Evolutionary conservation across 1,140 invertebrate species (phyloP).

Genomic region (Drosophila simulans): DNA sequence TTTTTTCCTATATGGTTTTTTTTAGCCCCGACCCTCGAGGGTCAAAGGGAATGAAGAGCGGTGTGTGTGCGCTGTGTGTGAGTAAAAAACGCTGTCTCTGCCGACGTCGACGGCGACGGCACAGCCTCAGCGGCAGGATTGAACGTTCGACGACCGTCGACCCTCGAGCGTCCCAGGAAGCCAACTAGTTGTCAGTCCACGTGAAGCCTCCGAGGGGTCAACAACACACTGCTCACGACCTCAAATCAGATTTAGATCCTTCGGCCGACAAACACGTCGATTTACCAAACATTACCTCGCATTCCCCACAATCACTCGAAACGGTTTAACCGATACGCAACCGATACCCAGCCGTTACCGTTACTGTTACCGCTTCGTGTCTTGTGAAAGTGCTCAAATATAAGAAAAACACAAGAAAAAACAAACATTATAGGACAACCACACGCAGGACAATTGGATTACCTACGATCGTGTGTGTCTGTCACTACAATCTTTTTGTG

Average conservation of each 20-base stretch:
- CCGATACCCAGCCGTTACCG: background rate
- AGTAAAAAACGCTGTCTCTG: constrained; percentile 28
- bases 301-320: constrained; percentile 7
- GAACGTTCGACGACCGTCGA: constrained; percentile 30
- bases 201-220: constrained; percentile 84
- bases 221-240: constrained; percentile 65
- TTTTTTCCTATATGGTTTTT: constrained; percentile 42
- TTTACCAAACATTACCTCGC: constrained; percentile 4
- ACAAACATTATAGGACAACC: constrained; percentile 15
- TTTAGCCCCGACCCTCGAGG: constrained; percentile 35
- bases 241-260: constrained; percentile 16
- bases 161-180: constrained; percentile 77
- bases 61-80: constrained; percentile 8
- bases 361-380: constrained; percentile 23
- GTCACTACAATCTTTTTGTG: constrained; percentile 29
- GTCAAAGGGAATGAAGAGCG: constrained; percentile 20
- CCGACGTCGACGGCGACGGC: constrained; percentile 42
- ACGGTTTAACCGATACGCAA: constrained; percentile 12
- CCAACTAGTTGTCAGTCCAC: constrained; percentile 81
- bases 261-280: constrained; percentile 16
- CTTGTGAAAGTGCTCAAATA: constrained; percentile 36
- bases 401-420: background rate
- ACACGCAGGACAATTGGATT: constrained; percentile 77
- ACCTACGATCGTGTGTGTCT: constrained; percentile 75
- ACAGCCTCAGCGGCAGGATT: constrained; percentile 53